phyloP scores from a whole-genome alignment of 2,113 vertebrate genomes.

The cattle (Bos taurus) region ARS-UCD2.0 NC_037338.1:76775001-76775500 shows the following conservation, averaged over 20 bases:
- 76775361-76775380: constrained; percentile 70
- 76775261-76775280: constrained; percentile 79
- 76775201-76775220: constrained; percentile 76
- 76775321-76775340: constrained; percentile 72
- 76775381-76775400: constrained; percentile 52
- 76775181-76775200: constrained; percentile 64
- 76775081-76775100: constrained; percentile 67
- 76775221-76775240: constrained; percentile 75
- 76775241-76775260: constrained; percentile 79
- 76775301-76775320: constrained; percentile 80
- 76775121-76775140: constrained; percentile 47
- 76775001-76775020: constrained; percentile 9
- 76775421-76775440: constrained; percentile 32
- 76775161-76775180: constrained; percentile 72
- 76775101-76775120: constrained; percentile 74
- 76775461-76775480: constrained; percentile 29
- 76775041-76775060: constrained; percentile 50
- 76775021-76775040: not conserved
- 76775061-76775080: constrained; percentile 64
- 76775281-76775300: constrained; percentile 75
- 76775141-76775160: constrained; percentile 62
- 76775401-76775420: constrained; percentile 65
- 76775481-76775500: not conserved
- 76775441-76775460: not conserved
- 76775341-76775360: constrained; percentile 73